These are phyloP conservation scores for Chiloscyllium punctatum DNA, from an alignment of 2,797 vertebrate species.

Conservation along the genomic window DNA sequence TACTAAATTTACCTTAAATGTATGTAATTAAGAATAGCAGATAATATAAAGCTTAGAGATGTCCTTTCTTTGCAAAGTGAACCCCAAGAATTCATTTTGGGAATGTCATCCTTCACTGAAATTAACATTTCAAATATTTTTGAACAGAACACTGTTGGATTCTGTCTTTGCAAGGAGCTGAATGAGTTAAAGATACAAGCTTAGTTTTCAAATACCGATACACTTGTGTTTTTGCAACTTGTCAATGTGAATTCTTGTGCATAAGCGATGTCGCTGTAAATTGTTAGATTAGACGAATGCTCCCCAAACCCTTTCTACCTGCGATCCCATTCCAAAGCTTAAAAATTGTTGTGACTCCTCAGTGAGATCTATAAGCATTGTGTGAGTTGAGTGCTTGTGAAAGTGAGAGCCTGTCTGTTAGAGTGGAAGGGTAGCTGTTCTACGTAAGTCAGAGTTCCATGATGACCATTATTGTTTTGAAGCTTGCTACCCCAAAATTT, in stretches of 20 bases:
- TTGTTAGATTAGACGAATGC: no score
- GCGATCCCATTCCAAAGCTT: no score
- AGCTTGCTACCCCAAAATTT: no score
- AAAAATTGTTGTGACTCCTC: no score
- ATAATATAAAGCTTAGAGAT: neutral
- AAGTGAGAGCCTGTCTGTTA: no score
- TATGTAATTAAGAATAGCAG: neutral
- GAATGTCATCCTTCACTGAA: neutral
- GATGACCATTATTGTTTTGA: no score
- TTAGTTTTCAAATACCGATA: neutral
- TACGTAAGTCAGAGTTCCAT: no score
- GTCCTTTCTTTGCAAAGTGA: neutral
- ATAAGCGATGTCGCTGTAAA: neutral
- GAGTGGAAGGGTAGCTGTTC: no score
- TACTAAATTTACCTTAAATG: neutral
- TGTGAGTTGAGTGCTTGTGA: no score
- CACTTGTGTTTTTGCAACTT: neutral
- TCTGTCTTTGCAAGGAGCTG: neutral
- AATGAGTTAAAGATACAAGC: neutral
- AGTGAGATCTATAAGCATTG: no score
- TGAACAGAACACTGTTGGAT: neutral
- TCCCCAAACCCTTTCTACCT: no score
- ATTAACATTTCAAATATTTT: constrained; percentile 8
- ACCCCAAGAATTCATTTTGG: neutral
- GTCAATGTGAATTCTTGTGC: neutral